These are phyloP conservation scores for Philaethria dido DNA, from an alignment of 2,888 invertebrate genomes.

Conservation along the genomic window DNA sequence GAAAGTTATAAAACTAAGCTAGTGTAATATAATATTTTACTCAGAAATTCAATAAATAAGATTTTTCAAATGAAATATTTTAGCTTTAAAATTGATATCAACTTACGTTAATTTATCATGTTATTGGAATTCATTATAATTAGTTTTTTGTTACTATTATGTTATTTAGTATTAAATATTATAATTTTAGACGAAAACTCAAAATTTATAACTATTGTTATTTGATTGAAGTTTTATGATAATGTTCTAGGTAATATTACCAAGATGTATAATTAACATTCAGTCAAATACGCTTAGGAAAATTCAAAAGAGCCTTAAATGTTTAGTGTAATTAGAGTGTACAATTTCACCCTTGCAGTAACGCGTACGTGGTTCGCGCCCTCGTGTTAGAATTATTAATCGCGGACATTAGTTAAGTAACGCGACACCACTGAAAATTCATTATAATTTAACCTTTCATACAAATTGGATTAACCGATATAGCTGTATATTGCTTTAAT, in stretches of 20 bases:
- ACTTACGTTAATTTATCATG: no score
- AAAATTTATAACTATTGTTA: no score
- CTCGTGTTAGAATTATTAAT: constrained; percentile 38
- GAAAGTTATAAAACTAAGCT: not conserved
- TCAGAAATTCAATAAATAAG: not conserved
- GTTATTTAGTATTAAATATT: no score
- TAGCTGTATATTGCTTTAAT: not conserved
- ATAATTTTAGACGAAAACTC: no score
- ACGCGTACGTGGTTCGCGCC: constrained; percentile 26
- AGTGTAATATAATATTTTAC: not conserved
- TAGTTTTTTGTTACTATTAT: no score
- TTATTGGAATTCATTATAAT: no score
- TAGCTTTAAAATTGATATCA: not conserved
- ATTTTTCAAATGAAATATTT: not conserved
- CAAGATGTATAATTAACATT: not conserved
- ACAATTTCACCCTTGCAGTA: constrained; percentile 17
- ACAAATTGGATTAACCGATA: constrained; percentile 11
- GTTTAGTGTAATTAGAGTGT: constrained; percentile 20
- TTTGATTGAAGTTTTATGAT: no score
- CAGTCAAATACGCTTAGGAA: not conserved
- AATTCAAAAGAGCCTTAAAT: not conserved
- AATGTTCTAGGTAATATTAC: no score
- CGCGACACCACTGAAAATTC: constrained; percentile 31
- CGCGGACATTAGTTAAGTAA: constrained; percentile 39
- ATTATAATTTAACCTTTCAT: constrained; percentile 30